Percentiles rank a stretch among this genome's conserved stretches.
phyloP scores from a whole-genome alignment of 2,888 invertebrate genomes.

The Tenthredo mesomela region DNA sequence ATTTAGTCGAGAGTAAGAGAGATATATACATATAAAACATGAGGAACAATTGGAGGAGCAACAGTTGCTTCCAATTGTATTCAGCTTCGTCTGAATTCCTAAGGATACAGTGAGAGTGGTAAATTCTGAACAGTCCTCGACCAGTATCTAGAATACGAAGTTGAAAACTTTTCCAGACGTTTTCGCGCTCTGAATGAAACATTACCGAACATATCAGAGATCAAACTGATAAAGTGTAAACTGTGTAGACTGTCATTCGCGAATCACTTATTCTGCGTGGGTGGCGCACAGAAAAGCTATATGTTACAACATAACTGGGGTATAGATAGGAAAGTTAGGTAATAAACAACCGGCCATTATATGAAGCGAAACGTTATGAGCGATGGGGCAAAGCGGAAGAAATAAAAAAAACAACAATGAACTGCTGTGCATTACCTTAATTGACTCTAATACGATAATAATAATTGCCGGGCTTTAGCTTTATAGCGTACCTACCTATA shows the following conservation, averaged over 20 bases:
- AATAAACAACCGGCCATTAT: conserved; percentile 47
- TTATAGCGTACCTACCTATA: no score
- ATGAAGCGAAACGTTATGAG: conserved; percentile 22
- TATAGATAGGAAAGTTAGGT: conserved; percentile 27
- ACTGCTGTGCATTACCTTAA: conserved; percentile 37
- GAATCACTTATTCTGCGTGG: not conserved
- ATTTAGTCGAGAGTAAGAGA: not conserved
- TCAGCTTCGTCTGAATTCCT: conserved; percentile 28
- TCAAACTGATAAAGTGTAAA: conserved; percentile 9
- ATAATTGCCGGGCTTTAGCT: conserved; percentile 27
- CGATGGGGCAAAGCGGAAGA: conserved; percentile 3
- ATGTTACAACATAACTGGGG: conserved; percentile 18
- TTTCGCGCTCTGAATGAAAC: not conserved
- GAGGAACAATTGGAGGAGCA: conserved; percentile 42
- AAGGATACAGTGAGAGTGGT: conserved; percentile 6
- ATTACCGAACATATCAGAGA: not conserved
- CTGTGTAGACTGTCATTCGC: not conserved
- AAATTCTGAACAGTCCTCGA: conserved; percentile 27
- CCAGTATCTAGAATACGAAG: not conserved
- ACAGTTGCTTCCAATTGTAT: conserved; percentile 25
- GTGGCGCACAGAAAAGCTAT: not conserved
- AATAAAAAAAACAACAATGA: not conserved
- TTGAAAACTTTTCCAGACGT: conserved; percentile 13
- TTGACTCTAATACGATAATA: conserved; percentile 27
- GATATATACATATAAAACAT: not conserved